Evolutionary conservation across 2,888 invertebrate genomes (phyloP).

Genomic region (Caenorhabditis sulstoni): DNA sequence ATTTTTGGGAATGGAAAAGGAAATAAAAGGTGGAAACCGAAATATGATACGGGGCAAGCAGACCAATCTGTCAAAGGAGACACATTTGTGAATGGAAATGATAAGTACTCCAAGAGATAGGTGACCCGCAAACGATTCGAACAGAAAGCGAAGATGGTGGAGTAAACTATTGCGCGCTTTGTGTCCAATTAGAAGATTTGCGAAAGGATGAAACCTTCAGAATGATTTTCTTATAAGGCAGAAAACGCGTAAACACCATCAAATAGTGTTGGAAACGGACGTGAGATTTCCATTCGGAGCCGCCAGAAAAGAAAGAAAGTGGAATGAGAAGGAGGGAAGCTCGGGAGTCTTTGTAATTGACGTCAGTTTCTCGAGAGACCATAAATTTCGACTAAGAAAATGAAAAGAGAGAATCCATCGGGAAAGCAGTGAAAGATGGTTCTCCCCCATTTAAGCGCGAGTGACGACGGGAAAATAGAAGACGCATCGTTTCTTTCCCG

Average conservation of each 20-base stretch:
- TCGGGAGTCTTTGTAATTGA: conserved; percentile 6
- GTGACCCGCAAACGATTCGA: conserved; percentile 49
- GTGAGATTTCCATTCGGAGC: too few species aligned
- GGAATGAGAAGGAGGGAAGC: background rate
- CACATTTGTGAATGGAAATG: conserved; percentile 41
- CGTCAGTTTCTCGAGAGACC: conserved; percentile 18
- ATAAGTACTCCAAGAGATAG: conserved; percentile 50
- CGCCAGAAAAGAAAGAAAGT: background rate
- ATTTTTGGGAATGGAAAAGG: conserved; percentile 8
- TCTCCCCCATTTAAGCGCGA: conserved; percentile 29
- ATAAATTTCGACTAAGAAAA: conserved; percentile 38
- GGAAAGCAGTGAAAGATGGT: conserved; percentile 42
- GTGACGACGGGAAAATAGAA: conserved; percentile 9
- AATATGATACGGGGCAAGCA: conserved; percentile 41
- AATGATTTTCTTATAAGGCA: background rate
- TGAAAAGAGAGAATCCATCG: conserved; percentile 35
- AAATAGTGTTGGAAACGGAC: too few species aligned
- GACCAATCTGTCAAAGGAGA: conserved; percentile 42
- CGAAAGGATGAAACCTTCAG: conserved; percentile 10
- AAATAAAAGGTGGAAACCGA: conserved; percentile 12
- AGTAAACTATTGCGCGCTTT: conserved; percentile 48
- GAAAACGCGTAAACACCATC: conserved; percentile 2
- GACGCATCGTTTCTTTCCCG: conserved; percentile 27
- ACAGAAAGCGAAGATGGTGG: conserved; percentile 31
- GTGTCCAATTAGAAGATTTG: conserved; percentile 26